Percentiles rank a stretch among this genome's conserved stretches.
Conservation (phyloP, 2,797 vertebrate species). For the Spea hammondii region DNA sequence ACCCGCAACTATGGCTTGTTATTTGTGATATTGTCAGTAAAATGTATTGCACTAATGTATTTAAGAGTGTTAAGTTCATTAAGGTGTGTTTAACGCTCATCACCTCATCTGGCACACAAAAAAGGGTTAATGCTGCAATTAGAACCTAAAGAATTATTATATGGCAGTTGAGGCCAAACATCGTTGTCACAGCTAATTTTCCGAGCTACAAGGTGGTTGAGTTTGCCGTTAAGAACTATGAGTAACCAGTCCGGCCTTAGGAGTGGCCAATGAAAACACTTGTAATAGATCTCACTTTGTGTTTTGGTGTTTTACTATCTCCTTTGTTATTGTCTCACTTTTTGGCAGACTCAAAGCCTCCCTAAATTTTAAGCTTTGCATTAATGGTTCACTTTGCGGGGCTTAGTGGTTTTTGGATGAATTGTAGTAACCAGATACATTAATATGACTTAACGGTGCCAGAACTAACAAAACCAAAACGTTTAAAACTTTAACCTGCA, state of each 20-base stretch:
- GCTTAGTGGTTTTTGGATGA: conserved; percentile 46
- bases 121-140: too few species aligned
- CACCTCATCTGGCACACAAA: too few species aligned
- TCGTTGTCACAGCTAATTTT: conserved; percentile 25
- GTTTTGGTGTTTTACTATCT: conserved; percentile 49
- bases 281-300: conserved; percentile 27
- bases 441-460: conserved; percentile 38
- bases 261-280: conserved; percentile 39
- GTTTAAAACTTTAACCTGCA: conserved; percentile 38
- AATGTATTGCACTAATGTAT: too few species aligned
- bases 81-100: too few species aligned
- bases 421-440: conserved; percentile 47
- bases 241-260: conserved; percentile 15
- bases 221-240: conserved; percentile 23
- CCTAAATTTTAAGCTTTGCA: conserved; percentile 38
- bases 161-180: background rate
- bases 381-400: conserved; percentile 38
- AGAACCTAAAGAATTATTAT: background rate
- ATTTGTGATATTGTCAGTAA: too few species aligned
- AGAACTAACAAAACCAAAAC: conserved; percentile 45
- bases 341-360: conserved; percentile 38
- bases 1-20: too few species aligned
- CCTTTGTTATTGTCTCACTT: conserved; percentile 38
- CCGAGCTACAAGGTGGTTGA: conserved; percentile 19
- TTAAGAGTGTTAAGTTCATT: too few species aligned